Evolutionary conservation across 1,140 invertebrate species (phyloP), one percentile per base, ranked within the genome.

Genomic region (Hermetia illucens): DNA sequence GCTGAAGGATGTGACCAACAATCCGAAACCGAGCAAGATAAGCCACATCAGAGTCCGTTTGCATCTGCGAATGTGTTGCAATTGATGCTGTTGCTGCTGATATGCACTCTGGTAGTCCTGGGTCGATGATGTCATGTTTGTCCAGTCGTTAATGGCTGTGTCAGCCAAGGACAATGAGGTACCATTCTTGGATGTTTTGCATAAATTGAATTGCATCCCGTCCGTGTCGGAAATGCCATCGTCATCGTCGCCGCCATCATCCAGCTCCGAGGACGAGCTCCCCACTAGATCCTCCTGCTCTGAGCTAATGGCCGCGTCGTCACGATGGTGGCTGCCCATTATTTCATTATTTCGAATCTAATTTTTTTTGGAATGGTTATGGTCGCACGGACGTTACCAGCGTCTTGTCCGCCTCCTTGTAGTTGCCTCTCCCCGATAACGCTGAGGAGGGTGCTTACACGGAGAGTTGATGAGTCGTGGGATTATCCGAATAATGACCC

Each of bases 121-220:
- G 5, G 30, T 32, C 13, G 30, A 6, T 13, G 9, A 13, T 13
- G 10, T 32, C 30, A 10, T 13, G 5, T 32, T 16, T 8, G 30
- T 32, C n/a, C n/a, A n/a, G n/a, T n/a, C n/a, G n/a, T n/a, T n/a
- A n/a, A n/a, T n/a, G 10, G 30, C 13, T 17, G 30, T 13, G 17
- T 32, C 30, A 17, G 17, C 13, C 17, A 32, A 32, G 16, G 30
- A 32, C 13, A 32, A 17, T 17, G 30, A 32, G 13, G 5, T 17
- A 32, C 5, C 30, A 32, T 17, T 32, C n/a, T n/a, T n/a, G n/a
- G n/a, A n/a, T 32, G 30, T 32, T 32, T 32, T 32, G 13, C 30
- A 32, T 32, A 32, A 32, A 32, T 13, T 32, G 17, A 32, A 32
- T 32, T 32, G 30, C 30, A 32, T 32, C 13, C 5, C 13, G 17